phyloP scores from a whole-genome alignment of 2,888 invertebrate genomes.

The Tetanocera ferruginea region DNA sequence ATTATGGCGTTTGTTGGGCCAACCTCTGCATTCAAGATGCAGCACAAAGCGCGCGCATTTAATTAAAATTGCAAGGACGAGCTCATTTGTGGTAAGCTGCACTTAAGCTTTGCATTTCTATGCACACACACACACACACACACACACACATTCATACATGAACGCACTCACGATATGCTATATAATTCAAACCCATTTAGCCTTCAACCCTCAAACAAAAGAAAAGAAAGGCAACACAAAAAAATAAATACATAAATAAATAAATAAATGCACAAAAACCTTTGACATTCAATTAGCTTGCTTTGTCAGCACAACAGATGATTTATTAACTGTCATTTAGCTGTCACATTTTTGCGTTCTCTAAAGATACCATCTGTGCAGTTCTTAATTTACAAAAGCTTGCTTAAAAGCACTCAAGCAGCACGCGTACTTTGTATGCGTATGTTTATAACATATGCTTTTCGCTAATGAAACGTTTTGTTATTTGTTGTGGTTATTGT shows the following conservation, averaged over 20 bases:
- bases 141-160: no score
- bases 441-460: not conserved
- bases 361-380: no score
- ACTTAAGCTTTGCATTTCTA: not conserved
- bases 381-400: no score
- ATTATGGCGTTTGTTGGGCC: not conserved
- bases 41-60: not conserved
- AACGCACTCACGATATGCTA: no score
- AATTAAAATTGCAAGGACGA: constrained; percentile 18
- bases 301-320: not conserved
- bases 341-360: not conserved
- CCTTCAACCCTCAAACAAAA: no score
- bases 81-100: not conserved
- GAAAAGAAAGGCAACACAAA: no score
- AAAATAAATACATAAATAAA: no score
- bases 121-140: no score
- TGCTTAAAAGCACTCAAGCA: no score
- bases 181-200: no score
- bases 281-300: not conserved
- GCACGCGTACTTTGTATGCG: no score
- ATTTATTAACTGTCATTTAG: not conserved
- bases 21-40: not conserved
- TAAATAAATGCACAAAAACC: no score
- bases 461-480: not conserved
- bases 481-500: not conserved